Evolutionary conservation across 1,140 invertebrate genomes (phyloP).

Genomic region (Pectinophora gossypiella): DNA sequence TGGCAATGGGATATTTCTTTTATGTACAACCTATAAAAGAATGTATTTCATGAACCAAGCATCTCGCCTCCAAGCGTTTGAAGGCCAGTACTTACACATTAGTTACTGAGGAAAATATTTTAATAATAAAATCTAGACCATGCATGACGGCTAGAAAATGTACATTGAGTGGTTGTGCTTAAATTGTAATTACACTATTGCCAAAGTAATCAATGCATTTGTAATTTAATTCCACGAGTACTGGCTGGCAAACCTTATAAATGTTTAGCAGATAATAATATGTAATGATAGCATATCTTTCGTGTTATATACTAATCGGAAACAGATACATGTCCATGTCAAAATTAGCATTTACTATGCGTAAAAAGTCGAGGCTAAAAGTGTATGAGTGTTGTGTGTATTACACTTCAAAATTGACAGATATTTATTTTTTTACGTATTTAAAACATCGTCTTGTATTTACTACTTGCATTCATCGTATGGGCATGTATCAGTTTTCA

Average conservation of each 20-base stretch:
- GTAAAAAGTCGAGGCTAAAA: too few species aligned
- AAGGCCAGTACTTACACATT: constrained; percentile 39
- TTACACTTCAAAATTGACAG: too few species aligned
- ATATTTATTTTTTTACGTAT: too few species aligned
- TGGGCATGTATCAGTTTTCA: constrained; percentile 62
- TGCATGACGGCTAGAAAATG: too few species aligned
- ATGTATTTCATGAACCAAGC: constrained; percentile 36
- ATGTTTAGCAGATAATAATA: constrained; percentile 32
- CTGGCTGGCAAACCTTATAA: constrained; percentile 43
- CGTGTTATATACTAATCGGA: constrained; percentile 46
- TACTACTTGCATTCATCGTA: too few species aligned
- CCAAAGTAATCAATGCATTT: constrained; percentile 68
- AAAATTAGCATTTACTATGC: too few species aligned
- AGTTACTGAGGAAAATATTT: background rate
- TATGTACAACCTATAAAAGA: constrained; percentile 53
- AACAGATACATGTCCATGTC: constrained; percentile 60
- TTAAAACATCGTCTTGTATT: too few species aligned
- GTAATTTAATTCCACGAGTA: constrained; percentile 50
- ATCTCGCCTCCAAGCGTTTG: constrained; percentile 31
- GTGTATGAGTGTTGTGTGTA: too few species aligned
- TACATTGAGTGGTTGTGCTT: constrained; percentile 29
- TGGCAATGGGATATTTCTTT: constrained; percentile 50
- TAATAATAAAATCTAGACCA: background rate
- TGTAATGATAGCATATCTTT: constrained; percentile 59
- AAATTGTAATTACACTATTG: constrained; percentile 38